Percentiles rank a stretch among this genome's conserved stretches.
Conservation (phyloP, 2,113 vertebrate genomes). For the Tragelaphus scriptus region DNA sequence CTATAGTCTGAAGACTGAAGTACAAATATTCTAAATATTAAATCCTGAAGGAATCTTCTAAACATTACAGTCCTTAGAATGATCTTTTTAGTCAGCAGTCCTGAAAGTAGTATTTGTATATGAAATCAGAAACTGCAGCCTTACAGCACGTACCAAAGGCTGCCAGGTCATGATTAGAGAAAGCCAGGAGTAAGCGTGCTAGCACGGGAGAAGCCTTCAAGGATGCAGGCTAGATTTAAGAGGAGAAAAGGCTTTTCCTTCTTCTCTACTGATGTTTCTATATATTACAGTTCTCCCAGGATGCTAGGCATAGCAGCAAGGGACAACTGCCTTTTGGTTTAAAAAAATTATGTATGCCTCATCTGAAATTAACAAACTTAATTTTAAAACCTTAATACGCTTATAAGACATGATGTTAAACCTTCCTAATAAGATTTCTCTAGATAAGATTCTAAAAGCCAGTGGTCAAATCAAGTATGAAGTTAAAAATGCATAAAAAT, state of each 20-base stretch:
- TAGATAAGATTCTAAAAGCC: constrained; percentile 11
- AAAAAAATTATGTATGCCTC: not conserved
- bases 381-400: not conserved
- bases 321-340: not conserved
- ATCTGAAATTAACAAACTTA: not conserved
- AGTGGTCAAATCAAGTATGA: not conserved
- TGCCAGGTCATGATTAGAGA: not conserved
- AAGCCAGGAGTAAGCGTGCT: not conserved
- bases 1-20: not conserved
- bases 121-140: not conserved
- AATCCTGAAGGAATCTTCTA: not conserved
- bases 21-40: not conserved
- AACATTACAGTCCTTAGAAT: constrained; percentile 1
- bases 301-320: not conserved
- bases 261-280: not conserved
- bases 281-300: not conserved
- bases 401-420: not conserved
- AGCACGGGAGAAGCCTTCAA: not conserved
- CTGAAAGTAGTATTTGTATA: not conserved
- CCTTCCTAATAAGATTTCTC: not conserved
- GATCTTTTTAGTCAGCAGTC: not conserved
- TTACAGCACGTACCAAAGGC: not conserved
- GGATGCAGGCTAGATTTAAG: not conserved
- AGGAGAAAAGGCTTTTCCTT: not conserved
- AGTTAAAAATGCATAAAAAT: constrained; percentile 16